Percentiles rank a stretch among this genome's conserved stretches.
These are phyloP conservation scores for Eustalomyia histrio DNA, from an alignment of 2,888 invertebrate species.

Conservation along the genomic window DNA sequence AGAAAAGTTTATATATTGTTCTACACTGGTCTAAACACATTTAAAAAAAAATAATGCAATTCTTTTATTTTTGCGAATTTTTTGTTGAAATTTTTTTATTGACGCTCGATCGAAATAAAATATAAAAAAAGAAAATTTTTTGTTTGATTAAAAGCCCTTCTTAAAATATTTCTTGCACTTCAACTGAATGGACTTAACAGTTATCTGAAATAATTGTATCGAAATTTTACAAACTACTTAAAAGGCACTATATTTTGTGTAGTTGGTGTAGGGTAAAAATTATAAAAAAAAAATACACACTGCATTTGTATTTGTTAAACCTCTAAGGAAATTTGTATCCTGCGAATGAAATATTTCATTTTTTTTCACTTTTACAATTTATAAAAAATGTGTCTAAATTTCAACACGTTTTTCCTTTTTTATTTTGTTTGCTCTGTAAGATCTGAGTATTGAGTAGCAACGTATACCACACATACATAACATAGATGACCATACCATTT, in stretches of 20 bases:
- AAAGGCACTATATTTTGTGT: not conserved
- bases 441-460: conserved; percentile 20
- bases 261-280: conserved; percentile 5
- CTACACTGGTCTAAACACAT: too few species aligned
- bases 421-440: not conserved
- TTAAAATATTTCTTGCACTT: too few species aligned
- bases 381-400: conserved; percentile 66
- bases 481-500: conserved; percentile 45
- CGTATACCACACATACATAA: conserved; percentile 29
- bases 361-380: conserved; percentile 65
- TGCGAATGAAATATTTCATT: conserved; percentile 61
- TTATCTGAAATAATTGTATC: too few species aligned
- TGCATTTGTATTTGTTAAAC: conserved; percentile 62
- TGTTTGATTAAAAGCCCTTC: too few species aligned
- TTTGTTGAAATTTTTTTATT: too few species aligned
- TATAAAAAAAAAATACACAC: conserved; percentile 1
- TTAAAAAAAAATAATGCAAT: too few species aligned
- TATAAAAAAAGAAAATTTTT: too few species aligned
- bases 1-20: too few species aligned
- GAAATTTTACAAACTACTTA: not conserved
- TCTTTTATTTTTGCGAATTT: too few species aligned
- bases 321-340: conserved; percentile 68
- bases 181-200: too few species aligned
- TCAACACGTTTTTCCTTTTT: conserved; percentile 64
- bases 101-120: too few species aligned